phyloP scores from a whole-genome alignment of 2,888 invertebrate genomes.

The Tricholauxania praeusta region DNA sequence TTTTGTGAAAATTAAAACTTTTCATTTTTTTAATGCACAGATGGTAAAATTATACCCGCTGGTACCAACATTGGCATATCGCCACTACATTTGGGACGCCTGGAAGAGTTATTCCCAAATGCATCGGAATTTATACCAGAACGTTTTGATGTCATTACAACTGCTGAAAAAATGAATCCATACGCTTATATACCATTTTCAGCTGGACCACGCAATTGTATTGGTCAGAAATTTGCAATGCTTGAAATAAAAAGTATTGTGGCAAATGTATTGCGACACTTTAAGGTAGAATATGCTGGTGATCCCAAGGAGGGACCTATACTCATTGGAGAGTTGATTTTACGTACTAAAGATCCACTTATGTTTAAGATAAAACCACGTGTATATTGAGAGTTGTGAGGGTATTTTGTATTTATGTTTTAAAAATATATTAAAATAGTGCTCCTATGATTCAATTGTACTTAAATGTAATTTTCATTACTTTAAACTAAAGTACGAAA shows the following conservation, averaged over 20 bases:
- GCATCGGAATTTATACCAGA: conserved; percentile 64
- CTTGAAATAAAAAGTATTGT: conserved; percentile 65
- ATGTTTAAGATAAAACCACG: conserved; percentile 62
- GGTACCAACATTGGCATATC: conserved; percentile 65
- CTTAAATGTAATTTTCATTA: no score
- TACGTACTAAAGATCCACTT: conserved; percentile 64
- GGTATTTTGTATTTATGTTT: no score
- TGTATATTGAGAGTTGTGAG: conserved; percentile 45
- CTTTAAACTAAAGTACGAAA: no score
- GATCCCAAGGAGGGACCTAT: conserved; percentile 54
- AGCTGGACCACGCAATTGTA: conserved; percentile 67
- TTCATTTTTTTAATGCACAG: conserved; percentile 45
- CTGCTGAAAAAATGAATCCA: conserved; percentile 61
- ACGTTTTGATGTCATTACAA: conserved; percentile 62
- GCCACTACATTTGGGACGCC: conserved; percentile 60
- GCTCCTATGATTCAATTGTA: no score
- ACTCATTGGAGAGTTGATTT: conserved; percentile 63
- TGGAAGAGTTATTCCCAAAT: conserved; percentile 59
- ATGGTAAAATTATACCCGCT: conserved; percentile 65
- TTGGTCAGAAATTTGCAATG: conserved; percentile 67
- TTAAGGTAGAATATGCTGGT: conserved; percentile 57
- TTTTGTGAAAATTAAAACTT: no score
- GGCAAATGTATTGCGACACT: conserved; percentile 63
- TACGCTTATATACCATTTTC: conserved; percentile 67
- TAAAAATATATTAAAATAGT: no score